Conservation (phyloP, 2,797 vertebrate genomes). For the Scarus forsteni region DNA sequence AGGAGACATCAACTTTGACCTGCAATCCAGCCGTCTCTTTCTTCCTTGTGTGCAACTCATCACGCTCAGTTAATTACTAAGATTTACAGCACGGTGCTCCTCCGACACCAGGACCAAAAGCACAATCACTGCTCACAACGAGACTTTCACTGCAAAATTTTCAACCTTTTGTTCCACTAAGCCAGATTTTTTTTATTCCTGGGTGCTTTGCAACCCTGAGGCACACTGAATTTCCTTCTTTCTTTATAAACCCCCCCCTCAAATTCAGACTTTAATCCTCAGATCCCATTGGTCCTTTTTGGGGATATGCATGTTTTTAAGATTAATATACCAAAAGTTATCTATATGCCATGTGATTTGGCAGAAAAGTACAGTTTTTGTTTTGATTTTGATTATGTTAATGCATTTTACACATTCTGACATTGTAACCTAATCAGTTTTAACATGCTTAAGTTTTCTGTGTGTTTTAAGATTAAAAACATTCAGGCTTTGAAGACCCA, state of each 20-base stretch:
- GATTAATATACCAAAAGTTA: no score
- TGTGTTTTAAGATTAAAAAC: no score
- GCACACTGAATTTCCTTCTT: constrained; percentile 22
- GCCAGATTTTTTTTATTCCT: constrained; percentile 42
- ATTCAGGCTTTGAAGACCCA: no score
- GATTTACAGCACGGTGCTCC: constrained; percentile 49
- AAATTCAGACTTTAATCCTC: constrained; percentile 33
- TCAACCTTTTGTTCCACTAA: constrained; percentile 57
- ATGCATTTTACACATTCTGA: no score
- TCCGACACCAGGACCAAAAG: constrained; percentile 34
- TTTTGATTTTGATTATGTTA: no score
- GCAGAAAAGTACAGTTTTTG: no score
- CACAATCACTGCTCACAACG: constrained; percentile 52
- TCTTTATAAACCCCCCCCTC: constrained; percentile 16
- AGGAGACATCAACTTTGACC: constrained; percentile 68
- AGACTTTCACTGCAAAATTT: constrained; percentile 47
- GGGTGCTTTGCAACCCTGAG: constrained; percentile 57
- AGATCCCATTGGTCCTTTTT: no score
- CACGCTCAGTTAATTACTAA: constrained; percentile 70
- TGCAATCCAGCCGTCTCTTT: constrained; percentile 56
- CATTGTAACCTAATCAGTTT: no score
- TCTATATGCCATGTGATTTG: no score
- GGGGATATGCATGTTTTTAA: no score
- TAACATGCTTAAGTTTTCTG: no score
- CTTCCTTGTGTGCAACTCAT: constrained; percentile 59